phyloP scores from a whole-genome alignment of 2,888 invertebrate species.

The Rhagophthalmus giganteus region DNA sequence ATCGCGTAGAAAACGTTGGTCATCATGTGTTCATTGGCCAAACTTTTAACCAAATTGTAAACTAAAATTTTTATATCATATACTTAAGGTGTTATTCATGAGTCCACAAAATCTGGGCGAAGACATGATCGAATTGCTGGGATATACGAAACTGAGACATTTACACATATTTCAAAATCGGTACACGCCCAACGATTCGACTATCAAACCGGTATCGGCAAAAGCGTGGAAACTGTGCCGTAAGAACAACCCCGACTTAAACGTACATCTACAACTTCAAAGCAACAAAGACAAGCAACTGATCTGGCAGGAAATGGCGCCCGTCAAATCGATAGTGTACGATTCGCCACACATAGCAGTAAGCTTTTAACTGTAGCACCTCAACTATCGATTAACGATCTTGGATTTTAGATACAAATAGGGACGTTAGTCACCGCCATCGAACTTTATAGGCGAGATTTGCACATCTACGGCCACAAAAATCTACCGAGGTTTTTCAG shows the following conservation, averaged over 20 bases:
- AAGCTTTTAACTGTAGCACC: conserved; percentile 29
- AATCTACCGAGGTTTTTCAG: conserved; percentile 68
- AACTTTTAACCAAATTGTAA: neutral
- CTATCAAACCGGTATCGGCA: conserved; percentile 57
- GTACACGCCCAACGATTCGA: conserved; percentile 63
- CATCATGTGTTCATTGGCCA: neutral
- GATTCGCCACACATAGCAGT: conserved; percentile 65
- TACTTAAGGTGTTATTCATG: conserved; percentile 62
- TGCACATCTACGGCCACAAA: conserved; percentile 70
- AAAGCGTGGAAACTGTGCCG: conserved; percentile 58
- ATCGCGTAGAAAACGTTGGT: no score
- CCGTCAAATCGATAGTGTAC: conserved; percentile 67
- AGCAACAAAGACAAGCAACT: conserved; percentile 62
- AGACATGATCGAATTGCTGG: conserved; percentile 68
- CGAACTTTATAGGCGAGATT: conserved; percentile 64
- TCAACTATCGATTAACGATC: neutral
- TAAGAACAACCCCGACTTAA: conserved; percentile 62
- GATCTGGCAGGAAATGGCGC: conserved; percentile 70
- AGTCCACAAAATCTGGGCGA: conserved; percentile 77
- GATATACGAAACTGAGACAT: conserved; percentile 66
- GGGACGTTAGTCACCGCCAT: conserved; percentile 60
- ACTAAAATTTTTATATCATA: neutral
- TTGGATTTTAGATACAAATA: conserved; percentile 53
- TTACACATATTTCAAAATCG: conserved; percentile 75
- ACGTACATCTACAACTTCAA: conserved; percentile 70